phyloP scores from a whole-genome alignment of 2,888 invertebrate genomes.

The Drosophila maculinotata region DNA sequence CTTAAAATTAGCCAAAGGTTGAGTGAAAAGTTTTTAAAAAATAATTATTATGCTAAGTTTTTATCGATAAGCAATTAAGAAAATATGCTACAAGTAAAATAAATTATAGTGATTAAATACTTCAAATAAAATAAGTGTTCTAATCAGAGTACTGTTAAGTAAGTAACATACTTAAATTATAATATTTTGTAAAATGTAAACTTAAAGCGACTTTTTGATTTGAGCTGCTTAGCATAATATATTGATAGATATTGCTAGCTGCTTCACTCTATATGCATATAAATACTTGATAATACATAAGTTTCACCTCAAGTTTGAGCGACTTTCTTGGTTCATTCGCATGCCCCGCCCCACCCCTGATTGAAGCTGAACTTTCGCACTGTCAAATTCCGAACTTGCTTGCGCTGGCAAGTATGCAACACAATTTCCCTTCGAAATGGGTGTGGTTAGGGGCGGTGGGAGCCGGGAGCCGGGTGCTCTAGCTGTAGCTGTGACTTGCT shows the following conservation, averaged over 20 bases:
- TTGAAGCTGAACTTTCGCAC: slow-evolving; percentile 24
- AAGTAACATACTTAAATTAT: neutral
- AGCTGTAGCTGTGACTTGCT: slow-evolving; percentile 1
- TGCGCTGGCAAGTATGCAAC: slow-evolving; percentile 44
- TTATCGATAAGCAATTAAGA: neutral
- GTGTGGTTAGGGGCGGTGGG: neutral
- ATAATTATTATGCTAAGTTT: neutral
- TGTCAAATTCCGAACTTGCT: slow-evolving; percentile 40
- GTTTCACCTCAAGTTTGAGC: slow-evolving; percentile 5
- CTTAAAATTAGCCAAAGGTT: neutral
- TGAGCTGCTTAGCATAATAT: neutral
- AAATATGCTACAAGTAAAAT: too few species aligned
- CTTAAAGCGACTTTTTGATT: too few species aligned
- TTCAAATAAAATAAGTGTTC: too few species aligned
- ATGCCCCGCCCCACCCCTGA: slow-evolving; percentile 6
- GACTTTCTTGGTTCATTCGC: neutral
- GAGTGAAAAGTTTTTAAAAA: neutral
- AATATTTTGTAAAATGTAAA: neutral
- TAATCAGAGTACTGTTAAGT: too few species aligned
- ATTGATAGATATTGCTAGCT: neutral
- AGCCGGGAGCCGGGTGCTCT: neutral
- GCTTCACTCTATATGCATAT: neutral
- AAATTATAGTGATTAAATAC: too few species aligned
- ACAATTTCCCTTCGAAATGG: slow-evolving; percentile 32
- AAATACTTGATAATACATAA: slow-evolving; percentile 8